Evolutionary conservation across 1,140 invertebrate genomes (phyloP).

Genomic region (Aleiodes sp.): DNA sequence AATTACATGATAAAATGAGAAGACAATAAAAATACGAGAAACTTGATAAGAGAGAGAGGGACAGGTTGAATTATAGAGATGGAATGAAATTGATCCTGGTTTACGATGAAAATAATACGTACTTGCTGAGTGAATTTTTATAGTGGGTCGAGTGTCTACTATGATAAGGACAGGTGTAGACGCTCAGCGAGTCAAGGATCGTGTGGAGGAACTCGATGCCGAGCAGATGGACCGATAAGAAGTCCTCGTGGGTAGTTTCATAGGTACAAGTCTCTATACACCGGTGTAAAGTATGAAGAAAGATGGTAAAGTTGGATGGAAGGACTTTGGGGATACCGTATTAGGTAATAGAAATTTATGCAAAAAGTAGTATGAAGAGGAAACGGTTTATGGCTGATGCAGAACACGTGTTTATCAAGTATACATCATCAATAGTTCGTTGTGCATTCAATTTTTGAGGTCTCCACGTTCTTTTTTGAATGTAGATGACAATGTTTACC

Average conservation of each 20-base stretch:
- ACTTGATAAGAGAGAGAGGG: no score
- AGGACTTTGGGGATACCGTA: not conserved
- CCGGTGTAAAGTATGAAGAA: not conserved
- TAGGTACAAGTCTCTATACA: slow-evolving; percentile 4
- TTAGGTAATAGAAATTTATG: slow-evolving; percentile 25
- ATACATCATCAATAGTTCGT: not conserved
- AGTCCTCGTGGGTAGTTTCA: slow-evolving; percentile 27
- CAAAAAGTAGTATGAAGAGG: not conserved
- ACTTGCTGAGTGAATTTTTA: slow-evolving; percentile 25
- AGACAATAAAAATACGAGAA: not conserved
- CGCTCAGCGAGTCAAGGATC: slow-evolving; percentile 22
- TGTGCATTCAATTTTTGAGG: no score
- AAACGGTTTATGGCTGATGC: not conserved
- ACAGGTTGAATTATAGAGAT: slow-evolving; percentile 6
- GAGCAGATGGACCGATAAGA: slow-evolving; percentile 34
- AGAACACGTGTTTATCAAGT: not conserved
- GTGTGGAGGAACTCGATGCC: slow-evolving; percentile 20
- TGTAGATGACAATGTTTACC: not conserved
- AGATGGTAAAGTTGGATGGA: not conserved
- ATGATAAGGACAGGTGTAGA: slow-evolving; percentile 33
- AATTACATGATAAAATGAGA: not conserved
- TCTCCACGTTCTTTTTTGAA: not conserved
- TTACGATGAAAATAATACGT: slow-evolving; percentile 6
- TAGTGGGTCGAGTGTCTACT: slow-evolving; percentile 10
- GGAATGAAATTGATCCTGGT: not conserved